Evolutionary conservation across 2,113 vertebrate genomes (phyloP), one percentile per base, ranked within the genome.

Genomic region (Carlito syrichta): DNA sequence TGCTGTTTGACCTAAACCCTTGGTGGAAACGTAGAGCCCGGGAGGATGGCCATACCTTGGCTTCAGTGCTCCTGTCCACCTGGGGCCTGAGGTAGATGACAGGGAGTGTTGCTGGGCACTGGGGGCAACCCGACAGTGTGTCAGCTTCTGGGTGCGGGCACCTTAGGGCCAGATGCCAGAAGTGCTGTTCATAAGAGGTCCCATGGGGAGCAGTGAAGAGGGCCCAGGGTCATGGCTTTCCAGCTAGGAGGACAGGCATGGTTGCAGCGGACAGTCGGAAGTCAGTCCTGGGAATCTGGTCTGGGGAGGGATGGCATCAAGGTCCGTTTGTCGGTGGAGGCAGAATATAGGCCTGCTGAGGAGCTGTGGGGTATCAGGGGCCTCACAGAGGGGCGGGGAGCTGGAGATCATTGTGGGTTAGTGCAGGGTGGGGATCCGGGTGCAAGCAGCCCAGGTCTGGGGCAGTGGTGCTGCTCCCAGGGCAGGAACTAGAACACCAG

Each of bases 381-480:
- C 12, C 40, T 35, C 0, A 1, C 0, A 23, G 68, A 60, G 17
- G 17, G 54, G 35, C 19, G n/a, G 30, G n/a, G 7, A 54, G 1
- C 60, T 60, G 27, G 69, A 52, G n/a, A 25, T 92, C 13, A 2
- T 38, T 22, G 54, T 12, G 66, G 32, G 27, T 45, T 25, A 25
- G 35, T 9, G 1, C 30, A 35, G 60, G 45, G 50, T 83, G 78
- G 38, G 40, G 22, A 20, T 22, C 8, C 77, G 60, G n/a, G 35
- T 10, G 17, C 40, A 45, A 35, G 50, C 56, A 63, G 76, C 48
- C 35, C 10, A 32, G 32, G 17, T n/a, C 76, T 93, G 54, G n/a
- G 27, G 5, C 25, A 10, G 20, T 35, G 14, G 20, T 35, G 32
- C 32, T 50, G 12, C 35, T 73, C 45, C 6, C 17, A 23, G 23